A percentile compares a stretch with the other conserved stretches of the same genome.
Conservation (phyloP, 1,140 invertebrate species). For the Dendrolimus punctatus region DNA sequence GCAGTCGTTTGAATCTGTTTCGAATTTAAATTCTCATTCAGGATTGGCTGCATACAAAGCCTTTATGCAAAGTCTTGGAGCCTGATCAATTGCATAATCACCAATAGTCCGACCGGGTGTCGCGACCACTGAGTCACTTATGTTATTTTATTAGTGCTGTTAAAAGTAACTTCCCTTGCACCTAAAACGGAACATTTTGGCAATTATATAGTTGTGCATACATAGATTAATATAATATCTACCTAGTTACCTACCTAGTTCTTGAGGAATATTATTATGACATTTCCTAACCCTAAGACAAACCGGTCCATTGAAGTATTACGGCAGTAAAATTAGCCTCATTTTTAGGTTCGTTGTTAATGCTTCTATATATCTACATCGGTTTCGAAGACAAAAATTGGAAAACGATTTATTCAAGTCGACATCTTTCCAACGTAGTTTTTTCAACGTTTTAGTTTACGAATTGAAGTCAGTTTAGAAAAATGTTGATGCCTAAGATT, state of each 20-base stretch:
- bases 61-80: conserved; percentile 22
- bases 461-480: background rate
- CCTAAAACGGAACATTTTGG: conserved; percentile 32
- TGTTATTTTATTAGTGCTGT: conserved; percentile 28
- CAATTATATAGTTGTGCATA: conserved; percentile 22
- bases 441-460: too few species aligned
- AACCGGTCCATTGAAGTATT: too few species aligned
- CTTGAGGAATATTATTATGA: too few species aligned
- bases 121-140: conserved; percentile 31
- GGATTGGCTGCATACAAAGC: background rate
- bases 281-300: too few species aligned
- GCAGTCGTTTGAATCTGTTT: background rate
- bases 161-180: conserved; percentile 40
- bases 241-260: too few species aligned
- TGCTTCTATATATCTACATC: too few species aligned
- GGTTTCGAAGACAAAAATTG: too few species aligned
- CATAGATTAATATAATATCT: too few species aligned
- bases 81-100: conserved; percentile 51
- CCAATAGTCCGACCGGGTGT: conserved; percentile 29
- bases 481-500: background rate
- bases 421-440: too few species aligned
- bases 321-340: too few species aligned
- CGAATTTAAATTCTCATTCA: conserved; percentile 2
- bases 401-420: too few species aligned
- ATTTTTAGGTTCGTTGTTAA: too few species aligned